A percentile compares a stretch with the other conserved stretches of the same genome.
phyloP scores from a whole-genome alignment of 2,888 invertebrate genomes.

The Chrysomela aeneicollis region DNA sequence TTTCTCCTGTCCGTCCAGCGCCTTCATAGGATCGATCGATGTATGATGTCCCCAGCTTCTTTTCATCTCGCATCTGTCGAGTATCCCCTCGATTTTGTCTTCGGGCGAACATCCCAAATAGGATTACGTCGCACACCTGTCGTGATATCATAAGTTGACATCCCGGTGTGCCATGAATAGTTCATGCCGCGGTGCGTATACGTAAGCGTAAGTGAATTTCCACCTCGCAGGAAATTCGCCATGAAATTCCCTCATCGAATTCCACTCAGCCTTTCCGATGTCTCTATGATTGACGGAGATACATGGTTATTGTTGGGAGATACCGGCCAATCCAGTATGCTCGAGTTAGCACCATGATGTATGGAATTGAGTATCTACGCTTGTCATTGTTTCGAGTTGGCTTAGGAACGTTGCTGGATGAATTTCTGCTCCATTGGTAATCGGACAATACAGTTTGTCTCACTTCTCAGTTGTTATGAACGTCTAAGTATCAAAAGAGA shows the following conservation, averaged over 20 bases:
- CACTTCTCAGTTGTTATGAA: too few species aligned
- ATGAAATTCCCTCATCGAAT: conserved; percentile 41
- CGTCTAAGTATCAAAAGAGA: too few species aligned
- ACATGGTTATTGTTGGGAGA: conserved; percentile 28
- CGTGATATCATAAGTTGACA: conserved; percentile 46
- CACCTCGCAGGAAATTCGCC: conserved; percentile 40
- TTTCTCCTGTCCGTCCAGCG: too few species aligned
- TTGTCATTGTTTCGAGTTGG: background rate
- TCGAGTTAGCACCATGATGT: background rate
- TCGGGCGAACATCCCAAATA: conserved; percentile 36
- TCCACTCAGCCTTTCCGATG: conserved; percentile 28
- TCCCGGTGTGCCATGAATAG: conserved; percentile 41
- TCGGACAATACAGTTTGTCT: too few species aligned
- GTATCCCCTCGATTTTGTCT: too few species aligned
- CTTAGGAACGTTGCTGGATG: too few species aligned
- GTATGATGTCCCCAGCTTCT: too few species aligned
- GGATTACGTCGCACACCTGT: conserved; percentile 45
- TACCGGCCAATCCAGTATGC: background rate
- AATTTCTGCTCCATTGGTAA: too few species aligned
- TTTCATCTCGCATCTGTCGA: background rate
- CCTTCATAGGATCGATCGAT: too few species aligned
- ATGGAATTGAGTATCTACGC: background rate
- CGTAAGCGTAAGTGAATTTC: conserved; percentile 42
- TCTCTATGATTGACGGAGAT: conserved; percentile 29
- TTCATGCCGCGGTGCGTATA: conserved; percentile 36